Evolutionary conservation across 2,888 invertebrate genomes (phyloP).

Genomic region (Sepioteuthis lessoniana): DNA sequence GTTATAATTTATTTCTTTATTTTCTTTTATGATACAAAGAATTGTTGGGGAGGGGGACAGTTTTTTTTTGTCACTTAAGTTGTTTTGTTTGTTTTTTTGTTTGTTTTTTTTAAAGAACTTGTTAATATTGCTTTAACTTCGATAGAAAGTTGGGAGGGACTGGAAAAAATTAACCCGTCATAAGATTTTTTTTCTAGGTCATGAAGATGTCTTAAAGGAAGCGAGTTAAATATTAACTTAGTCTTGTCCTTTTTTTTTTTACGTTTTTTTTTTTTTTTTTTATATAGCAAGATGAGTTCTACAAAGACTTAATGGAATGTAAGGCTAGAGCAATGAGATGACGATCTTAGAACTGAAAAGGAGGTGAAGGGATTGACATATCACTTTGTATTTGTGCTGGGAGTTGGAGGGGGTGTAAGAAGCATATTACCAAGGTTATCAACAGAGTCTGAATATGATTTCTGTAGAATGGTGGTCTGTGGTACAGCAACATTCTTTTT

Average conservation of each 20-base stretch:
- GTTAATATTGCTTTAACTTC: background rate
- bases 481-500: background rate
- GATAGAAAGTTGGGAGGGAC: background rate
- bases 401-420: conserved; percentile 42
- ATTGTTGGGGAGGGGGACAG: background rate
- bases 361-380: background rate
- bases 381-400: background rate
- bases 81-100: background rate
- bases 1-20: background rate
- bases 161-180: background rate
- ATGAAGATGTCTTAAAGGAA: background rate
- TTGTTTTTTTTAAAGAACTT: too few species aligned
- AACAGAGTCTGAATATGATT: background rate
- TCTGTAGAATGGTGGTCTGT: background rate
- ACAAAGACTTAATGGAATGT: background rate
- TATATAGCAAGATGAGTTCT: background rate
- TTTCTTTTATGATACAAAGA: background rate
- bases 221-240: background rate
- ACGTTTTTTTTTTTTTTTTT: background rate
- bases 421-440: conserved; percentile 6
- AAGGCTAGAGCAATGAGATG: background rate
- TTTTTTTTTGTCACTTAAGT: background rate
- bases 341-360: too few species aligned
- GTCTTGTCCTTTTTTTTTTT: background rate
- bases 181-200: background rate